phyloP scores from a whole-genome alignment of 2,797 vertebrate genomes.

The Scleropages formosus region DNA sequence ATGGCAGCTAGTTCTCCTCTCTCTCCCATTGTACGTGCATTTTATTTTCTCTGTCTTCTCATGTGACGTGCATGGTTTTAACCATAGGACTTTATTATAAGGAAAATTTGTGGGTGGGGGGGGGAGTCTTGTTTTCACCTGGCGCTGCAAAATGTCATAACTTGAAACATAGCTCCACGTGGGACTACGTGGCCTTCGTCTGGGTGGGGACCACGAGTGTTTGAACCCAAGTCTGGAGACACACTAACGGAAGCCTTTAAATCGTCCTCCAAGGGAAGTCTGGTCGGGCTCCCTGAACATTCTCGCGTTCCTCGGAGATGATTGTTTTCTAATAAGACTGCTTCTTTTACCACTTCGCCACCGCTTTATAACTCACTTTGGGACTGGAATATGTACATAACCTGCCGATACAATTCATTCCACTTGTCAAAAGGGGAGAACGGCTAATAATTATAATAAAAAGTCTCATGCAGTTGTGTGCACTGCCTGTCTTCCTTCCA shows the following conservation, averaged over 20 bases:
- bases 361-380: slow-evolving; percentile 59
- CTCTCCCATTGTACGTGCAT: slow-evolving; percentile 56
- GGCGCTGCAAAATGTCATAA: slow-evolving; percentile 48
- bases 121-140: slow-evolving; percentile 45
- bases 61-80: slow-evolving; percentile 64
- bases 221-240: slow-evolving; percentile 33
- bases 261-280: slow-evolving; percentile 39
- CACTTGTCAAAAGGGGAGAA: slow-evolving; percentile 82
- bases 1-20: slow-evolving; percentile 69
- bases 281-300: slow-evolving; percentile 55
- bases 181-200: slow-evolving; percentile 49
- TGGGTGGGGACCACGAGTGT: slow-evolving; percentile 45
- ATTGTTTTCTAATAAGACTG: slow-evolving; percentile 63
- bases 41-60: slow-evolving; percentile 41
- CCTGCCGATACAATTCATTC: slow-evolving; percentile 74
- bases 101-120: slow-evolving; percentile 37
- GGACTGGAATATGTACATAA: slow-evolving; percentile 72
- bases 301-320: slow-evolving; percentile 55
- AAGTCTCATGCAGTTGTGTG: slow-evolving; percentile 11
- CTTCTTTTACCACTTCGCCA: slow-evolving; percentile 57
- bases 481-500: not conserved
- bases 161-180: slow-evolving; percentile 41
- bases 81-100: slow-evolving; percentile 51
- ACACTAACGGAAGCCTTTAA: slow-evolving; percentile 47
- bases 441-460: slow-evolving; percentile 66